A percentile compares a stretch with the other conserved stretches of the same genome.
These are phyloP conservation scores for Neoaliturus tenellus DNA, from an alignment of 2,888 invertebrate species.

Conservation along the genomic window DNA sequence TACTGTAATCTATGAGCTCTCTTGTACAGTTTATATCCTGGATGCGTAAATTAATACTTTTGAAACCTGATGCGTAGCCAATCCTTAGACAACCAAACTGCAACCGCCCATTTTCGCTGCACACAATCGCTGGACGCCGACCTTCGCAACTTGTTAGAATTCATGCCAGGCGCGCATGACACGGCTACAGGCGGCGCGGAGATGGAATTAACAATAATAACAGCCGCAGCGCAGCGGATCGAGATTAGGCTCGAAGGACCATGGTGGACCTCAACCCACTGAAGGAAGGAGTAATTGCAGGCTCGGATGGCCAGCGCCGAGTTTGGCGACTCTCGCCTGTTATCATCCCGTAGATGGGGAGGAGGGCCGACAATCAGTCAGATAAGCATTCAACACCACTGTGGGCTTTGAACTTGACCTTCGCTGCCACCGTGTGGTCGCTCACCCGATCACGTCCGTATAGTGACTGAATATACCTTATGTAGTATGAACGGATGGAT, in stretches of 20 bases:
- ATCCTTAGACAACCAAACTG: too few species aligned
- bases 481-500: too few species aligned
- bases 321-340: neutral
- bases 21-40: too few species aligned
- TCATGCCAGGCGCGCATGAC: neutral
- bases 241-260: neutral
- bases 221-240: neutral
- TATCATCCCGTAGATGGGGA: neutral
- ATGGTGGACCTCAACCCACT: conserved; percentile 4
- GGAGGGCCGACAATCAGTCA: neutral
- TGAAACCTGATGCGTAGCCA: too few species aligned
- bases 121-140: too few species aligned
- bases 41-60: too few species aligned
- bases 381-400: neutral
- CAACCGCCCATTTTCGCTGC: too few species aligned
- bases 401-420: neutral
- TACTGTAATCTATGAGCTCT: too few species aligned
- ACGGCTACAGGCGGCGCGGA: neutral
- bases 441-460: too few species aligned
- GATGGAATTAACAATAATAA: neutral
- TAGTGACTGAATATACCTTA: too few species aligned
- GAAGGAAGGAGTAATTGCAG: neutral
- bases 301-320: neutral
- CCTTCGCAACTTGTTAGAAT: neutral
- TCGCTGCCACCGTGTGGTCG: too few species aligned